Evolutionary conservation across 2,888 invertebrate genomes (phyloP).

Genomic region (Stenoptilia bipunctidactyla): DNA sequence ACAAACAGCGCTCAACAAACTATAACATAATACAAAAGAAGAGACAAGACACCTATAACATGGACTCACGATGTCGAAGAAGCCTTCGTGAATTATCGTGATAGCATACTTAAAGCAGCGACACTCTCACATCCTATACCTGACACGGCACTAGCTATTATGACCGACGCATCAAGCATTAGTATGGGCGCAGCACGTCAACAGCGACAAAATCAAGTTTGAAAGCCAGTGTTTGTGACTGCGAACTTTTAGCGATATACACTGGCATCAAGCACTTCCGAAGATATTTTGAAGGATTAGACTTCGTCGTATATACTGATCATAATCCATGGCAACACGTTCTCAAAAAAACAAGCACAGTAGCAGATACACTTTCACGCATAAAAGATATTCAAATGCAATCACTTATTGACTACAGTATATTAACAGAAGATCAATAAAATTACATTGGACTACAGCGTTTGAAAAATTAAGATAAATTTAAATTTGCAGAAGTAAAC

Average conservation of each 20-base stretch:
- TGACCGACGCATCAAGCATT: constrained; percentile 15
- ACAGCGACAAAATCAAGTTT: constrained; percentile 8
- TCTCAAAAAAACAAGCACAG: constrained; percentile 9
- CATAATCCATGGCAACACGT: constrained; percentile 14
- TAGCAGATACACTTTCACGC: constrained; percentile 17
- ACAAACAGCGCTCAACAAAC: constrained; percentile 12
- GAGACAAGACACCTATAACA: constrained; percentile 13
- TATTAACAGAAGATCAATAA: no score
- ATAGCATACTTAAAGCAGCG: constrained; percentile 10
- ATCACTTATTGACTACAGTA: constrained; percentile 4
- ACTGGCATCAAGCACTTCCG: constrained; percentile 14
- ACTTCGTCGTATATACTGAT: constrained; percentile 13
- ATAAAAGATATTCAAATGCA: constrained; percentile 12
- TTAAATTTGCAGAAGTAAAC: no score
- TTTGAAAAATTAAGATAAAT: no score
- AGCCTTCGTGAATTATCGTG: constrained; percentile 13
- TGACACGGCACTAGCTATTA: constrained; percentile 7
- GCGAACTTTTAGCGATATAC: constrained; percentile 18
- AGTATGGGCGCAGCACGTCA: constrained; percentile 16
- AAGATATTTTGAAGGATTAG: constrained; percentile 10
- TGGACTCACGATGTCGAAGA: constrained; percentile 10
- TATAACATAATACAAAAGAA: constrained; percentile 14
- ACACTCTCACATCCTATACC: constrained; percentile 7
- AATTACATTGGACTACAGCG: no score
- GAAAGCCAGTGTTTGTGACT: constrained; percentile 17